Evolutionary conservation across 2,888 invertebrate genomes (phyloP), one percentile per base, ranked within the genome.

Genomic region (Mechanitis mazaeus): DNA sequence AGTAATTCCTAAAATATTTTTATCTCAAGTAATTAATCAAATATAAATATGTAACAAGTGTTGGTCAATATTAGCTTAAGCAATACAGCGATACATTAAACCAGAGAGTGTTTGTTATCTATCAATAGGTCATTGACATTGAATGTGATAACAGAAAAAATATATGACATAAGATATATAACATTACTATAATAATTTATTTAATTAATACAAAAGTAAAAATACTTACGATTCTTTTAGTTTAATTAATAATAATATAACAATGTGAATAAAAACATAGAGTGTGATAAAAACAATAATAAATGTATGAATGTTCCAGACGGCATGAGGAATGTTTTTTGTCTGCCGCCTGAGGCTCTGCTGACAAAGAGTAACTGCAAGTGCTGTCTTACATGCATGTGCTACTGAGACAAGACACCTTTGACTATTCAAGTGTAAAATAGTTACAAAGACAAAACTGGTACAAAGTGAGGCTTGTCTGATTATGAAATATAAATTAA

Each of bases 311-410:
- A 56, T 46, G 64, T 64, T 63, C 58, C 64, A 64, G 64, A 61
- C 64, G 58, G 56, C 50, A 56, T 60, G 66, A 65, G 65, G 67
- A 67, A 67, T 67, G 63, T 65, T 64, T 65, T 68, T 66, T 62
- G 68, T 69, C 69, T 68, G 68, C 56, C 47, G 64, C 68, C 68
- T 54, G 58, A 54, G 58, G 68, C 67, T 59, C 53, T 66, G 70
- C 69, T 70, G 69, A 70, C 68, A 70, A 68, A 68, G 68, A 68
- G 68, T 65, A 71, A 66, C 70, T 69, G 67, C 67, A 59, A 67
- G 56, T 60, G 67, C 58, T 33, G 33, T 31, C 46, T 56, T 59
- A 31, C 54, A 59, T 57, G 33, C 56, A 55, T 45, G 35, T 35
- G 46, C 56, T 56, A 33, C 28, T 59, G 38, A 28, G 33, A 56